Base-by-base conservation (phyloP, 1,140 invertebrate species). In the Cardiocondyla obscurior region DNA sequence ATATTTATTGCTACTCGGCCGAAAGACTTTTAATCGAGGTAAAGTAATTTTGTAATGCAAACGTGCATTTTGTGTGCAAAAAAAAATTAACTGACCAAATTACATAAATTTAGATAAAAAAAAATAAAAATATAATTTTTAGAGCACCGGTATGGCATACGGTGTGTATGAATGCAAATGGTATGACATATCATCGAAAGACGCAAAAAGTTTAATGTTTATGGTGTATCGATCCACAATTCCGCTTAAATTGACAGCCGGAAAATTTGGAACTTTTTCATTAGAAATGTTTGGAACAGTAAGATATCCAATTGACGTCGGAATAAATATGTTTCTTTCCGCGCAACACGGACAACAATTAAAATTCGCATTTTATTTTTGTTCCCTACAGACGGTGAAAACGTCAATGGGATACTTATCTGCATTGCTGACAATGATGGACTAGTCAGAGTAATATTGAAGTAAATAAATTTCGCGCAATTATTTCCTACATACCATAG, bases 1-100 rank as follows among this genome's bases (percentile, higher is more conserved):
- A 70, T 12, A 19, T 77, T 36, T 88, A 88, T 57, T 88, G 87
- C 42, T 83, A 88, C 5, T 22, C 85, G 6, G 83, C 76, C 6
- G 86, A 88, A 19, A 58, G 16, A 51, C 65, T 88, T 28, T 16
- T 83, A 0, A 10, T 49, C 0, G 64, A 79, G 53, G 85, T 84
- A 77, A 87, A 69, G 22, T 3, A 46, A 30, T 30, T 84, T 10
- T 44, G 3, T 12, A 51, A 69, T 22, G 44, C 3, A 14, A 69
- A 3, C 16, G n/a, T n/a, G n/a, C n/a, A n/a, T n/a, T n/a, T n/a
- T n/a, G n/a, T 49, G 33, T 33, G 28, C 16, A 19, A 69, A 49
- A 19, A 30, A 69, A 69, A 30, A 49, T n/a, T n/a, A n/a, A n/a
- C n/a, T n/a, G n/a, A n/a, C n/a, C n/a, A n/a, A n/a, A n/a, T n/a